Evolutionary conservation across 2,113 vertebrate species (phyloP).

Genomic region (Rhea pennata): DNA sequence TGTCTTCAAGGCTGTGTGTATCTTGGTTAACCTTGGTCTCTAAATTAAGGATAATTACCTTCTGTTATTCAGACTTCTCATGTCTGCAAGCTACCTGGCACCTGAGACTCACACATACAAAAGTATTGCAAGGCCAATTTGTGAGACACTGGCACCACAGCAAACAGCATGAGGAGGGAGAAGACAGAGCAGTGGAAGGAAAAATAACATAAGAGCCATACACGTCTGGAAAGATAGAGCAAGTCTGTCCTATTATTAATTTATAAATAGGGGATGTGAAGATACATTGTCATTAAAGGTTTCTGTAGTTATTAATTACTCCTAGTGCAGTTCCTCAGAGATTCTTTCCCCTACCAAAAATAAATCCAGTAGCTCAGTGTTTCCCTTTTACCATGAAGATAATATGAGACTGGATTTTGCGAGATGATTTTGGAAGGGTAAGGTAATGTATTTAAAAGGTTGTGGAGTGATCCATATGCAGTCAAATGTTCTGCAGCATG

Average conservation of each 20-base stretch:
- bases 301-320: background rate
- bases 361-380: background rate
- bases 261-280: background rate
- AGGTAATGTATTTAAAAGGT: background rate
- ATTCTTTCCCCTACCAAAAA: background rate
- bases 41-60: slow-evolving; percentile 39
- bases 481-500: background rate
- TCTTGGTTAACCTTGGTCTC: slow-evolving; percentile 3
- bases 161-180: background rate
- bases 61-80: background rate
- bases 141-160: background rate
- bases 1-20: background rate
- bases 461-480: background rate
- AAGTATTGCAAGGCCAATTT: background rate
- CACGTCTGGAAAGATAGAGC: background rate
- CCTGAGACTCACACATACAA: background rate
- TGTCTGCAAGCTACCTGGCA: background rate
- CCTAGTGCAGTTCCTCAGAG: background rate
- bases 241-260: background rate
- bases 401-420: background rate
- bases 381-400: background rate
- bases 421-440: background rate
- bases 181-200: background rate
- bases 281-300: background rate
- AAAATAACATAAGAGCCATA: background rate